Percentiles rank a stretch among this genome's conserved stretches.
Evolutionary conservation across 2,888 invertebrate species (phyloP).

Genomic region (Dynastes maya): DNA sequence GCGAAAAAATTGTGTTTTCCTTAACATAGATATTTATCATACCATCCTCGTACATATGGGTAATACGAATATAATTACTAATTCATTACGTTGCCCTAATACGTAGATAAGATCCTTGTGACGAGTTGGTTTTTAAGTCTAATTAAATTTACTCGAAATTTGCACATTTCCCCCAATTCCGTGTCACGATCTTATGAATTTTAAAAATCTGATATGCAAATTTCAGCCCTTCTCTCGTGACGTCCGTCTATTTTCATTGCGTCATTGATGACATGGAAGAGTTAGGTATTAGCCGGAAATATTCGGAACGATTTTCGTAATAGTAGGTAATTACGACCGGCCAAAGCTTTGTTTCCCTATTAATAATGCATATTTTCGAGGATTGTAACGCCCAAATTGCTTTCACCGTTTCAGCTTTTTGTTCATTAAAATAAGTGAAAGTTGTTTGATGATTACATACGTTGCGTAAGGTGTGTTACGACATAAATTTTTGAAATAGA

Average conservation of each 20-base stretch:
- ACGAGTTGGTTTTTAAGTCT: conserved; percentile 34
- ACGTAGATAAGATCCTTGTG: conserved; percentile 7
- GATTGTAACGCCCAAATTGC: background rate
- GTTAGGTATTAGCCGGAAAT: conserved; percentile 31
- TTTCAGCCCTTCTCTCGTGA: conserved; percentile 28
- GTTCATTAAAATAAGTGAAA: conserved; percentile 28
- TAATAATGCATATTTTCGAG: conserved; percentile 26
- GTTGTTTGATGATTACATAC: background rate
- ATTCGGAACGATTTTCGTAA: conserved; percentile 36
- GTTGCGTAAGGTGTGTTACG: background rate
- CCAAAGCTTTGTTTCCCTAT: conserved; percentile 18
- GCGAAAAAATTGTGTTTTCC: too few species aligned
- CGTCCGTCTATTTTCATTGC: conserved; percentile 30
- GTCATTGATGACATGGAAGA: conserved; percentile 34
- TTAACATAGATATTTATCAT: too few species aligned
- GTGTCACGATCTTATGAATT: conserved; percentile 39
- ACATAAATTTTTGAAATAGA: too few species aligned
- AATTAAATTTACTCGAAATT: conserved; percentile 37
- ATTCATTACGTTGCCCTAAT: conserved; percentile 18
- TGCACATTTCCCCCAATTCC: conserved; percentile 41
- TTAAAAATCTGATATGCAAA: conserved; percentile 45
- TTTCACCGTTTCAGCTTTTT: background rate
- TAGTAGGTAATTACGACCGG: conserved; percentile 23
- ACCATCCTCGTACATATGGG: too few species aligned
- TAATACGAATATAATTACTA: conserved; percentile 19